Percentiles rank a stretch among this genome's conserved stretches.
phyloP scores from a whole-genome alignment of 2,113 vertebrate species.

The Ahaetulla prasina region DNA sequence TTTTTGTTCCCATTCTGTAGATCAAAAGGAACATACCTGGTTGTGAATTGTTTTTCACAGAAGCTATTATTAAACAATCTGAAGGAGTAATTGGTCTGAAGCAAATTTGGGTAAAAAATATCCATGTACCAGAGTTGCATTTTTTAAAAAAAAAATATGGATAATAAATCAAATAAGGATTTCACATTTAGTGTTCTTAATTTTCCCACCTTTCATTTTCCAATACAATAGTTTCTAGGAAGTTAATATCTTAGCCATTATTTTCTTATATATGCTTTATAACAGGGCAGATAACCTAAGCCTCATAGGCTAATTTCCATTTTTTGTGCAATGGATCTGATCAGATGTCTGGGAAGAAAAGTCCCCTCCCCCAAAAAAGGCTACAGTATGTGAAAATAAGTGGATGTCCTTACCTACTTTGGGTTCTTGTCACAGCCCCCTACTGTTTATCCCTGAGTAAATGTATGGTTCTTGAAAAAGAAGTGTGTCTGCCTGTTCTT shows the following conservation, averaged over 20 bases:
- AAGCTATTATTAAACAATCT: background rate
- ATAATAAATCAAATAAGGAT: background rate
- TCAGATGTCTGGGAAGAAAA: background rate
- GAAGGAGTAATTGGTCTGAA: background rate
- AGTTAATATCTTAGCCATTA: background rate
- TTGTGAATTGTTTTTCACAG: background rate
- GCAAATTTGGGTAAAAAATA: background rate
- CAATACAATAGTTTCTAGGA: background rate
- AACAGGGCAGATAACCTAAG: background rate
- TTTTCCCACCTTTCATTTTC: background rate
- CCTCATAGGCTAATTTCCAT: background rate
- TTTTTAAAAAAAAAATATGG: background rate
- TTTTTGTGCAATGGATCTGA: background rate
- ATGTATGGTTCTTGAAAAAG: background rate
- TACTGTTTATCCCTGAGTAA: background rate
- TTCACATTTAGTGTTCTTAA: background rate
- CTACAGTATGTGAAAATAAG: background rate
- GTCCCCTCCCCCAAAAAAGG: background rate
- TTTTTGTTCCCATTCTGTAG: too few species aligned
- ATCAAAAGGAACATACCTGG: background rate
- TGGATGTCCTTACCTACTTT: background rate
- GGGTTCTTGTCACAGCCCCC: background rate
- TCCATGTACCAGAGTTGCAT: background rate
- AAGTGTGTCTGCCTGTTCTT: background rate
- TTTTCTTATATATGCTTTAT: constrained; percentile 7